Percentiles rank a stretch among this genome's conserved stretches.
phyloP scores from a whole-genome alignment of 2,797 vertebrate genomes.

The Siniperca scherzeri region DNA sequence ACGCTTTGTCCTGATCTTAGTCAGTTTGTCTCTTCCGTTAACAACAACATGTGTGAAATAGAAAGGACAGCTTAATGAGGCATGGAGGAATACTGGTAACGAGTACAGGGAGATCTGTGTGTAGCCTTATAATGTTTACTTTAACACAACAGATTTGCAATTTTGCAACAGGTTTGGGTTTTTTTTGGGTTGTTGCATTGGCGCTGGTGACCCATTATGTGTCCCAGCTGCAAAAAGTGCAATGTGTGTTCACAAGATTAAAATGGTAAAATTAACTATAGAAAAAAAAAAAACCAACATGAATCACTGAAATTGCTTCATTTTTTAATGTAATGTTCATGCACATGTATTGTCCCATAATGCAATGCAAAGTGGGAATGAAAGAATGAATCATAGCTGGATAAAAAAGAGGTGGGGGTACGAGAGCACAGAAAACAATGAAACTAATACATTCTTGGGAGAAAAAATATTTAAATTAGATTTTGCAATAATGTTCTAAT shows the following conservation, averaged over 20 bases:
- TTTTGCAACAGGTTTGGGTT: too few species aligned
- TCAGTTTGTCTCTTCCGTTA: background rate
- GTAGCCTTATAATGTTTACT: background rate
- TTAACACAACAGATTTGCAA: background rate
- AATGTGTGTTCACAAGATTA: background rate
- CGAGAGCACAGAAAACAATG: background rate
- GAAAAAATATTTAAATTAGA: background rate
- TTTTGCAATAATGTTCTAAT: background rate
- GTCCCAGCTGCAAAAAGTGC: background rate
- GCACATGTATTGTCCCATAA: background rate
- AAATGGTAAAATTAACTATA: background rate
- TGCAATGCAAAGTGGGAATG: background rate
- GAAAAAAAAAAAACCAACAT: background rate
- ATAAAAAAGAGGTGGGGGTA: background rate
- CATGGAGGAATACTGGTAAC: background rate
- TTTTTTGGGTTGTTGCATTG: background rate
- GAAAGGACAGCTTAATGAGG: background rate
- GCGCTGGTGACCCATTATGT: background rate
- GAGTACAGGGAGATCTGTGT: background rate
- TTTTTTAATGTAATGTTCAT: background rate
- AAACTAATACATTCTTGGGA: background rate
- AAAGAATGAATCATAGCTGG: background rate
- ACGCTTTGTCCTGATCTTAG: constrained; percentile 6
- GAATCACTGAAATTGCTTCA: background rate
- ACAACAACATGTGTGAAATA: constrained; percentile 10